Conservation (phyloP, 2,888 invertebrate species). For the Poecilobothrus nobilitatus region DNA sequence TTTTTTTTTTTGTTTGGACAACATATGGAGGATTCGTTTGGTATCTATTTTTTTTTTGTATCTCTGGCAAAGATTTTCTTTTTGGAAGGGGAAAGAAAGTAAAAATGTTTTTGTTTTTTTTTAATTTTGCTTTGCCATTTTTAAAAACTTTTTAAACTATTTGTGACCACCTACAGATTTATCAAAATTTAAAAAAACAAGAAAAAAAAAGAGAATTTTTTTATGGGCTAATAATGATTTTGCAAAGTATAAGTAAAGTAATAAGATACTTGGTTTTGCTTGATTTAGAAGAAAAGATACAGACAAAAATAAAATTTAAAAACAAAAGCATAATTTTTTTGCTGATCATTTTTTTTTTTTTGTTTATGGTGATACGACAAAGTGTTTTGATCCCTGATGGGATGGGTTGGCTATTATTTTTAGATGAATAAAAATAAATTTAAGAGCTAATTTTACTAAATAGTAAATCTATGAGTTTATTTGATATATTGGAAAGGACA, state of each 20-base stretch:
- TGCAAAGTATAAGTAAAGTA: not conserved
- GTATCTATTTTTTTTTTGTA: not conserved
- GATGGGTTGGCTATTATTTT: not conserved
- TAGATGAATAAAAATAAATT: not conserved
- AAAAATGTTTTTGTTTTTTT: not conserved
- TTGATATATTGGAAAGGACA: too few relatives aligned
- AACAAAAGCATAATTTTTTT: too few relatives aligned
- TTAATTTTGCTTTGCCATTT: not conserved
- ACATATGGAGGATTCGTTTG: not conserved
- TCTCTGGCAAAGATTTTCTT: too few relatives aligned
- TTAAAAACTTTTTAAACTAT: not conserved
- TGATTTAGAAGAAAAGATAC: not conserved
- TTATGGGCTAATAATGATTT: not conserved
- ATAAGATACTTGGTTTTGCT: not conserved
- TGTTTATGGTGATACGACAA: not conserved
- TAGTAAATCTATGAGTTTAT: too few relatives aligned
- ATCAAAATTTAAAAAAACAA: not conserved
- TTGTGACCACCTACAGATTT: slow-evolving; percentile 4
- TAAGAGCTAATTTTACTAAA: not conserved
- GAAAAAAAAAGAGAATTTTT: not conserved
- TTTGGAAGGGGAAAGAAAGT: not conserved
- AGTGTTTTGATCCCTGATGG: not conserved
- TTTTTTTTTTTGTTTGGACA: not conserved
- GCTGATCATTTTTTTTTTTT: not conserved
- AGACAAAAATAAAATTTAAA: not conserved